Evolutionary conservation across 2,113 vertebrate species (phyloP).

Genomic region (Bubo blakistoni): DNA sequence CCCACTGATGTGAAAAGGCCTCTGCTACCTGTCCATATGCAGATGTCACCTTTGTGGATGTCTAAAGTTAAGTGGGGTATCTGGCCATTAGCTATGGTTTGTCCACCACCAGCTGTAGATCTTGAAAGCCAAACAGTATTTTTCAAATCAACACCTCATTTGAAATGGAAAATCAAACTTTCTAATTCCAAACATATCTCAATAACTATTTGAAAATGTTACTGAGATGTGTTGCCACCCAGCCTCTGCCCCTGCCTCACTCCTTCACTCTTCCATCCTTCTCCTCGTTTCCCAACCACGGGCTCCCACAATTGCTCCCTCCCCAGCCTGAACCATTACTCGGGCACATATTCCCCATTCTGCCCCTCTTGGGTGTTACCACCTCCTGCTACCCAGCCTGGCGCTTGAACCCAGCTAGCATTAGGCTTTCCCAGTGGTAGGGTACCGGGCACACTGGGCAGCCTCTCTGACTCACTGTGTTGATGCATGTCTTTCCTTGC

Average conservation of each 20-base stretch:
- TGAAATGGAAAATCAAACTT: neutral
- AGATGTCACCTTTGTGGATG: neutral
- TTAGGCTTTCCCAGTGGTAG: neutral
- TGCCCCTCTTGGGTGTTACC: neutral
- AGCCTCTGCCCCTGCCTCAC: neutral
- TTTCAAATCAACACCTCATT: neutral
- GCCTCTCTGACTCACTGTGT: neutral
- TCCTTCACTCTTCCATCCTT: neutral
- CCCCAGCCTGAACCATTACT: neutral
- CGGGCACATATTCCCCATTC: neutral
- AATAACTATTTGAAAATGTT: neutral
- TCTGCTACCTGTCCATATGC: neutral
- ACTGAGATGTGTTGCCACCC: neutral
- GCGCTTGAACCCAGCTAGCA: neutral
- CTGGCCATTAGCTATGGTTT: neutral
- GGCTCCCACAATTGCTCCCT: neutral
- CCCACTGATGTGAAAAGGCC: neutral
- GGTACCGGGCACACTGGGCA: neutral
- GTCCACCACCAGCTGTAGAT: neutral
- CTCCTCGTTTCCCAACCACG: neutral
- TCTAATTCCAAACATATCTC: neutral
- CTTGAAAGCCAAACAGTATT: neutral
- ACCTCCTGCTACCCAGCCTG: neutral
- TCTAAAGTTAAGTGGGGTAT: neutral
- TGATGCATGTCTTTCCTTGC: rapidly evolving